Conservation (phyloP, 1,140 invertebrate genomes). For the Eumeta japonica region DNA sequence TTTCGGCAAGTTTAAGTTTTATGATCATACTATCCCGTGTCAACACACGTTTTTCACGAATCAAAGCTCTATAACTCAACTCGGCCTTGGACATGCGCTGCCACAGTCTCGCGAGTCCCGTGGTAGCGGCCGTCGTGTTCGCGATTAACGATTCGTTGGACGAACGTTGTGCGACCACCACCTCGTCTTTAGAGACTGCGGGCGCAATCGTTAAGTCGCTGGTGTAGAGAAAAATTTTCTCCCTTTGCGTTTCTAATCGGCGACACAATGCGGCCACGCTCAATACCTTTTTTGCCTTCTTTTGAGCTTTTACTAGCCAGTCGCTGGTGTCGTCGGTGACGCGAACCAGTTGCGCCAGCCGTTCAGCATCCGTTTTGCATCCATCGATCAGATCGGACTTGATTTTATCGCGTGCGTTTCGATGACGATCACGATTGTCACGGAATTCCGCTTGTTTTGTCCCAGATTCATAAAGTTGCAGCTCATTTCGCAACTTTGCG, state of each 20-base stretch:
- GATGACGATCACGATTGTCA: slow-evolving; percentile 38
- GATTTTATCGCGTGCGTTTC: slow-evolving; percentile 31
- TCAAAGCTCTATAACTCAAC: slow-evolving; percentile 29
- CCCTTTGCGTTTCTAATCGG: slow-evolving; percentile 60
- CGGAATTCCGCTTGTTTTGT: slow-evolving; percentile 46
- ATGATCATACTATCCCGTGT: slow-evolving; percentile 41
- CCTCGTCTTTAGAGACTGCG: slow-evolving; percentile 12
- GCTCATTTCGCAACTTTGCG: slow-evolving; percentile 29
- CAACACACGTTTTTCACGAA: slow-evolving; percentile 34
- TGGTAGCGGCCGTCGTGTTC: slow-evolving; percentile 29
- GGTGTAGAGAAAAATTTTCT: slow-evolving; percentile 59
- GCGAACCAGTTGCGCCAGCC: slow-evolving; percentile 28
- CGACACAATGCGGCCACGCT: slow-evolving; percentile 56
- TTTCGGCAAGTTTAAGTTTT: no score
- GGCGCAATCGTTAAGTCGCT: slow-evolving; percentile 50
- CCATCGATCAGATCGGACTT: slow-evolving; percentile 31
- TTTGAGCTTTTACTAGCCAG: slow-evolving; percentile 30
- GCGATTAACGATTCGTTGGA: slow-evolving; percentile 35
- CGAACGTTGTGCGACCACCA: no score
- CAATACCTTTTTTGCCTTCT: slow-evolving; percentile 56
- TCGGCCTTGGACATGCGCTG: slow-evolving; percentile 40
- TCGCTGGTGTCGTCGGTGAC: slow-evolving; percentile 29
- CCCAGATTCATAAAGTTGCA: slow-evolving; percentile 43
- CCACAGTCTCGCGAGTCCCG: slow-evolving; percentile 39
- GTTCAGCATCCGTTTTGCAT: slow-evolving; percentile 25